Base-by-base conservation (phyloP, 2,797 vertebrate species). In the Neosilurus hyrtlii region DNA sequence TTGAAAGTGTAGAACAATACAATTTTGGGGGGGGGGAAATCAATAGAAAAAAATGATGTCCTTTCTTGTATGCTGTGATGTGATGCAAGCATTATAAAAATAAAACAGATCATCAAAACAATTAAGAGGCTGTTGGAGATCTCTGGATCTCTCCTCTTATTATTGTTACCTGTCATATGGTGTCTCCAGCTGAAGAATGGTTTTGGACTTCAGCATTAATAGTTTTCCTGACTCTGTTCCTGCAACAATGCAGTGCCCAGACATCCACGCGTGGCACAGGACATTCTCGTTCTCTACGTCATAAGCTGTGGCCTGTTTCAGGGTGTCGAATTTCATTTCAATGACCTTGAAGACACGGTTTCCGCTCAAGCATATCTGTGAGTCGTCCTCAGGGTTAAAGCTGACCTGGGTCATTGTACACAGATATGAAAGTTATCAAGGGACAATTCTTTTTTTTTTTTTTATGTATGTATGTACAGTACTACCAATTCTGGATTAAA, bases 361-460 rank as follows among this genome's bases (percentile, higher is more conserved):
- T 82, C 97, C 98, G 14, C 94, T 96, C 86, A 96, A 89, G 89
- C 97, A 99, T 74, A 98, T 77, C 90, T 96, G 96, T 37, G 92
- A 90, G 83, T 95, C 96, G 91, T 97, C 96, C 81, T 95, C 89
- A 59, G 97, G 97, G 88, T 91, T 97, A 90, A 98, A 97, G 91
- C 95, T 98, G 86, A 98, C 94, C 98, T 99, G 88, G 2, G 24
- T 30, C 2, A 52, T 79, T 51, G 49, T 24, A 71, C 83, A 89
- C 71, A 65, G 88, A n/a, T n/a, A 26, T 65, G 18, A 5, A 59
- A 43, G 43, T 43, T 43, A 43, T 43, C 43, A 43, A 43, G 3
- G 3, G 43, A 43, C 43, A 43, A 43, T 43, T 43, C 43, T 43
- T 43, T 43, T 5, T 43, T 43, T 5, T 43, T 43, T 43, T 43